Base-by-base conservation (phyloP, 2,797 vertebrate species). In the Chiloscyllium punctatum region DNA sequence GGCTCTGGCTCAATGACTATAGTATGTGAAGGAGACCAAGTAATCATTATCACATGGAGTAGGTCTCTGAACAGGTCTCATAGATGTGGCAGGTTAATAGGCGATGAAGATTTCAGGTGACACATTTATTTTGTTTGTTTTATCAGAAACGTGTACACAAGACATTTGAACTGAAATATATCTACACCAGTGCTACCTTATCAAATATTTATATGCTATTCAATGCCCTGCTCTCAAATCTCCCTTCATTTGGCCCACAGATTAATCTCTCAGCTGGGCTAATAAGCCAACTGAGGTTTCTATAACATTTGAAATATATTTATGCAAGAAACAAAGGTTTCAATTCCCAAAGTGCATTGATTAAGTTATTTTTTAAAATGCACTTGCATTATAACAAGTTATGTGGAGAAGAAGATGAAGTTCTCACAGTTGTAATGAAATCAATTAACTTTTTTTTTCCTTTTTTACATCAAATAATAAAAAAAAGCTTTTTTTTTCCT, bases 201-300 rank as follows among this genome's bases (percentile, higher is more conserved):
- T 95, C 48, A 77, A 95, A 95, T 95, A 95, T 95, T 95, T 51
- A 53, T 16, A 33, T 57, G 71, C 33, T 74, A 94, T 94, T 94
- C 92, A 71, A 71, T 71, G 66, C 21, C 37, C 23, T 25, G n/a
- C 3, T 51, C 37, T 94, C 92, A 42, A 37, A 42, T 30, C n/a
- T 11, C 42, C 48, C 71, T 74, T 33, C 21, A 51, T 27, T 94
- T 9, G 9, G 18, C 15, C 33, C 15, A 62, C 2, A 37, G 90
- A 69, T 92, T 69, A 92, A 92, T 69, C 90, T 42, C 37, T 3
- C n/a, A 69, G 21, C 90, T 92, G 90, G 62, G 62, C 62, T 69
- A 69, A 92, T 69, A 92, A 69, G 23, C 66, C 90, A 92, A 68
- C n/a, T 68, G 66, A 42, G 66, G n/a, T 92, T 69, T 42, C 37